Evolutionary conservation across 2,113 vertebrate species (phyloP), one percentile per base, ranked within the genome.

Genomic region (Empidonax traillii): DNA sequence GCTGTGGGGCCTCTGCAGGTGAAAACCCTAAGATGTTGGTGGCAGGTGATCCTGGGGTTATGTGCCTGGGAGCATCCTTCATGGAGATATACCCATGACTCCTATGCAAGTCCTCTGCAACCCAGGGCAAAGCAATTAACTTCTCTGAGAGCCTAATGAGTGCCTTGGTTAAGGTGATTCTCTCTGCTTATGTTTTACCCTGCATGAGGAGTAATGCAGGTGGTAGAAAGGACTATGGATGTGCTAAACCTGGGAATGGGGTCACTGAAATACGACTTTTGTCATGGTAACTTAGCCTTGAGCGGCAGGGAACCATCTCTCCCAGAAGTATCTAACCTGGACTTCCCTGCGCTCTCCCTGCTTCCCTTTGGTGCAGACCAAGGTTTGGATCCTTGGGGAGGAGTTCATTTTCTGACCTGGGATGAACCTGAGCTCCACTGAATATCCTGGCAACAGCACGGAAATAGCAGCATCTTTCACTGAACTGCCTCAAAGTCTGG

Each of bases 381-480:
- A 67, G 47, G 35, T 51, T 87, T 53, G n/a, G 68, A 66, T 51
- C 22, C 25, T 2, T 6, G 28, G 46, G 24, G 22, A 69, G 28
- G 47, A 77, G 55, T 17, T 66, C 11, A 14, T 44, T 59, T 85
- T 67, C 53, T 63, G 83, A 56, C 59, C 73, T 2, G 7, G 43
- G 20, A 16, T 75, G 73, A 87, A 68, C 80, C 71, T 0, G 1
- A 65, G 31, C 37, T 78, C 62, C 5, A 5, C 49, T n/a, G 72
- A 59, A 65, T 75, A 58, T 81, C 89, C 65, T 91, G 71, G 68
- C 65, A 90, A 84, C 68, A 39, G 73, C 35, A 9, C 7, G 41
- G 82, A 47, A 91, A 82, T 8, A 85, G 73, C 90, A 79, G 62
- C 76, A n/a, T 93, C 90, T 77, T 76, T 66, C 56, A 22, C 46